These are phyloP conservation scores for Oncopodura yosiiana DNA, from an alignment of 1,140 invertebrate genomes.

Conservation along the genomic window DNA sequence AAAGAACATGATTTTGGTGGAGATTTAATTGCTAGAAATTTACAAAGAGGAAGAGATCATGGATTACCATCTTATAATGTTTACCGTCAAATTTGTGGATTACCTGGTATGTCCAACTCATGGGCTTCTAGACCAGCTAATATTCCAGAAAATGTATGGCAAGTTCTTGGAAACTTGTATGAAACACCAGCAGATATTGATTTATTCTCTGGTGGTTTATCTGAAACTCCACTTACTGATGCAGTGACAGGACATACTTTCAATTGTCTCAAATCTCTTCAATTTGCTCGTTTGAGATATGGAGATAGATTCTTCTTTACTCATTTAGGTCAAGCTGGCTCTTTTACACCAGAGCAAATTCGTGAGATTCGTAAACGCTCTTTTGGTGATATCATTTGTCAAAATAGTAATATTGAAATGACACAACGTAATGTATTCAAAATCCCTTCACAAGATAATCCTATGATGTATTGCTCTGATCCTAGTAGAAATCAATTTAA, in stretches of 20 bases:
- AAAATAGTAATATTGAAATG: slow-evolving; percentile 43
- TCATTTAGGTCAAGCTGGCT: slow-evolving; percentile 45
- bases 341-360: slow-evolving; percentile 48
- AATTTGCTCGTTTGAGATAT: slow-evolving; percentile 41
- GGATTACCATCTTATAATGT: slow-evolving; percentile 45
- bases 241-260: slow-evolving; percentile 47
- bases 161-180: slow-evolving; percentile 40
- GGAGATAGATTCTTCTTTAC: slow-evolving; percentile 50
- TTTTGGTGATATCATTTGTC: slow-evolving; percentile 51
- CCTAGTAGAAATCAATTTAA: slow-evolving; percentile 23
- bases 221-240: slow-evolving; percentile 44
- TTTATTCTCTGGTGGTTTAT: slow-evolving; percentile 47
- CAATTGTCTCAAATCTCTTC: slow-evolving; percentile 44
- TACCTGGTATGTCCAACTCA: slow-evolving; percentile 44
- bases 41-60: slow-evolving; percentile 44
- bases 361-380: slow-evolving; percentile 48
- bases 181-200: slow-evolving; percentile 42
- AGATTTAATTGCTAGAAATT: slow-evolving; percentile 32
- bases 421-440: slow-evolving; percentile 45
- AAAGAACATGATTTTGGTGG: slow-evolving; percentile 23
- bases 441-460: slow-evolving; percentile 20
- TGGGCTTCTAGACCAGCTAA: slow-evolving; percentile 42
- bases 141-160: slow-evolving; percentile 25
- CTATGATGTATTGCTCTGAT: slow-evolving; percentile 22
- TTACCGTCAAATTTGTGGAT: slow-evolving; percentile 45